Conservation (phyloP, 2,113 vertebrate genomes). For the Stegastes partitus region DNA sequence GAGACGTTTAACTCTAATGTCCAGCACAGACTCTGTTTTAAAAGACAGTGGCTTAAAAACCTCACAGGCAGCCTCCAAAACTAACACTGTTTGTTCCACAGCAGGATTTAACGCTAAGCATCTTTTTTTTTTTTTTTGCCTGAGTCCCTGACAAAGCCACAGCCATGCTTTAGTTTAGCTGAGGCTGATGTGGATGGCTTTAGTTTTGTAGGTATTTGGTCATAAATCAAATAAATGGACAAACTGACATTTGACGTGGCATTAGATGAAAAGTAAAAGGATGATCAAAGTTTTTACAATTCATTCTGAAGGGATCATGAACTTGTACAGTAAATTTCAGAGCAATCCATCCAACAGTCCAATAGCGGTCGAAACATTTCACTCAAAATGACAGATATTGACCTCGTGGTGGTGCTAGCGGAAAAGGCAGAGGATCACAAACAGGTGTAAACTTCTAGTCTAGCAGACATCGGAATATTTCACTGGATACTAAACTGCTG, state of each 20-base stretch:
- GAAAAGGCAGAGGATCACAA: background rate
- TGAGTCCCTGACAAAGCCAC: background rate
- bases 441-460: too few relatives aligned
- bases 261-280: background rate
- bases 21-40: too few relatives aligned
- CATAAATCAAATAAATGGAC: background rate
- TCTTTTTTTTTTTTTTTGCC: background rate
- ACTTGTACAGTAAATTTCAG: background rate
- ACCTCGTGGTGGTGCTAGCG: background rate
- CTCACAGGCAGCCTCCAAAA: too few relatives aligned
- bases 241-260: background rate
- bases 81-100: too few relatives aligned
- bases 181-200: background rate
- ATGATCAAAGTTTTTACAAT: background rate
- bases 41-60: too few relatives aligned
- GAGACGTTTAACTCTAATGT: too few relatives aligned
- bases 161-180: too few relatives aligned
- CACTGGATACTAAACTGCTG: too few relatives aligned
- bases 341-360: background rate
- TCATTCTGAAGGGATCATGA: background rate
- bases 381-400: background rate
- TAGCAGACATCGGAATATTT: too few relatives aligned
- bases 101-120: background rate
- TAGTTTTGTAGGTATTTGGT: background rate
- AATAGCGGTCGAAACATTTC: background rate